phyloP scores from a whole-genome alignment of 1,140 invertebrate species.

The Penaeus chinensis region DNA sequence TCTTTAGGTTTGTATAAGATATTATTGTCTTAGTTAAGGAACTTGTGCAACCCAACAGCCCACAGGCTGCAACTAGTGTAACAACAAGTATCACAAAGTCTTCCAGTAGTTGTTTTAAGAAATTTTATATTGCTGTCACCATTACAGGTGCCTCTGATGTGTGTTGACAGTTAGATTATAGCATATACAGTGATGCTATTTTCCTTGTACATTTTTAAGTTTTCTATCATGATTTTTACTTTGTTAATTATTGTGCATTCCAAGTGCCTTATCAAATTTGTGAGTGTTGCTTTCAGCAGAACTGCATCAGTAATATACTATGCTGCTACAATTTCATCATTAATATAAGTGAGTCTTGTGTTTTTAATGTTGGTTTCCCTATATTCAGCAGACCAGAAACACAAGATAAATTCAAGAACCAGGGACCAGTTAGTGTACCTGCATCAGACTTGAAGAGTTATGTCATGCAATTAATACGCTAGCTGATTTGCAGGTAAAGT shows the following conservation, averaged over 20 bases:
- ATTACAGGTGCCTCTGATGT: slow-evolving; percentile 13
- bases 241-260: slow-evolving; percentile 45
- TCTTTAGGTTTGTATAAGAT: slow-evolving; percentile 35
- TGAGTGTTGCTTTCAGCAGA: slow-evolving; percentile 29
- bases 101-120: slow-evolving; percentile 57
- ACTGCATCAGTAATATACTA: slow-evolving; percentile 20
- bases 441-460: no score
- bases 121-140: slow-evolving; percentile 38
- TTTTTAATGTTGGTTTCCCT: no score
- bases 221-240: slow-evolving; percentile 42
- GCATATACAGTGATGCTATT: slow-evolving; percentile 48
- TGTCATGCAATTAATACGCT: no score
- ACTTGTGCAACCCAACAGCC: slow-evolving; percentile 41
- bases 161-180: slow-evolving; percentile 43
- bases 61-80: slow-evolving; percentile 35
- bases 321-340: slow-evolving; percentile 15
- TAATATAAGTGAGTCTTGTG: not conserved
- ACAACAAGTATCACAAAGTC: slow-evolving; percentile 61
- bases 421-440: no score
- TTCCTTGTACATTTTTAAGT: slow-evolving; percentile 51
- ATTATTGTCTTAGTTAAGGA: slow-evolving; percentile 50
- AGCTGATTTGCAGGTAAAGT: no score
- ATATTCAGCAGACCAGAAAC: not conserved
- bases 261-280: slow-evolving; percentile 50
- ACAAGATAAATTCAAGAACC: not conserved